Conservation (phyloP, 2,113 vertebrate species). For the Brachyhypopomus gauderio region DNA sequence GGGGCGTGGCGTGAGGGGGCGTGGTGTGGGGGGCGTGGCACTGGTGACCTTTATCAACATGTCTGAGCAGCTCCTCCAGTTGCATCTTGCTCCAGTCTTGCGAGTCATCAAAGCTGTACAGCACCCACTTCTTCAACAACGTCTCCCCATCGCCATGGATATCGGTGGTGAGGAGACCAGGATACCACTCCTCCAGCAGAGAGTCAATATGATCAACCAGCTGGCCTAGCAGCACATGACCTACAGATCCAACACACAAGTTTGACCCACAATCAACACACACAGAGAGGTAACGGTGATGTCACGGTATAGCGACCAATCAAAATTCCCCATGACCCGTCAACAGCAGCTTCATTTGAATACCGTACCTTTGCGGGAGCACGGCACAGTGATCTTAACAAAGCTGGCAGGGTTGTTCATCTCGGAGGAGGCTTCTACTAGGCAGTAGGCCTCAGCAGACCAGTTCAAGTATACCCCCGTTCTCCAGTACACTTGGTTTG, state of each 20-base stretch:
- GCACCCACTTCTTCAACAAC: conserved; percentile 92
- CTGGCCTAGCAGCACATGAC: conserved; percentile 89
- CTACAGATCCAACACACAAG: conserved; percentile 62
- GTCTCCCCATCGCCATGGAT: conserved; percentile 90
- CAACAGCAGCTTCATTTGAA: too few species aligned
- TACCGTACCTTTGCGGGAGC: conserved; percentile 88
- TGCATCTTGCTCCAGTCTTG: conserved; percentile 86
- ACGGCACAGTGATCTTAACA: conserved; percentile 91
- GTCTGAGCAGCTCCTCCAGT: conserved; percentile 87
- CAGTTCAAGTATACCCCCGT: conserved; percentile 94
- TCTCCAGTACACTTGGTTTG: conserved; percentile 92
- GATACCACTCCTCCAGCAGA: conserved; percentile 97
- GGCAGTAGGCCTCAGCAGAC: conserved; percentile 91
- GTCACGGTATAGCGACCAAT: background rate
- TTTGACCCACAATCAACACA: background rate
- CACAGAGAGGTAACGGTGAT: background rate
- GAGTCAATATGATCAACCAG: conserved; percentile 97
- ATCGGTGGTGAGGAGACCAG: conserved; percentile 89
- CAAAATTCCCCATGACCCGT: too few species aligned
- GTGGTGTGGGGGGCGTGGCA: too few species aligned
- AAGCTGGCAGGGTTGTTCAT: conserved; percentile 82
- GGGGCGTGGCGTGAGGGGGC: too few species aligned
- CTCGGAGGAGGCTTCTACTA: conserved; percentile 84
- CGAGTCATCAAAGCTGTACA: conserved; percentile 89
- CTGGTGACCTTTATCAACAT: conserved; percentile 80